phyloP scores from a whole-genome alignment of 2,888 invertebrate species.

The Amaurobius ferox region DNA sequence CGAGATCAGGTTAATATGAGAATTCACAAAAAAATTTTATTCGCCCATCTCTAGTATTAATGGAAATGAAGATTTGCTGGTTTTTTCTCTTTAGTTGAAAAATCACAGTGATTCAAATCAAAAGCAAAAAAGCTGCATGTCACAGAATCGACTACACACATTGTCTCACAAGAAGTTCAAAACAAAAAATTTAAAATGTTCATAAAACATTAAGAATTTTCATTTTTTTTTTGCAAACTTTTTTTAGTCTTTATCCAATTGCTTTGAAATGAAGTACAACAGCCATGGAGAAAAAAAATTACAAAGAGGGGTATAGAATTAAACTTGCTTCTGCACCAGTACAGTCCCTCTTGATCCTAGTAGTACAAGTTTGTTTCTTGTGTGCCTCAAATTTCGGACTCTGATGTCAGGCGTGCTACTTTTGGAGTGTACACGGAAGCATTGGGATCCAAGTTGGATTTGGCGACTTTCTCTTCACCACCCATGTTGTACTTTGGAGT shows the following conservation, averaged over 20 bases:
- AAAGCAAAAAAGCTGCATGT: slow-evolving; percentile 58
- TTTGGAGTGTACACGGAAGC: slow-evolving; percentile 94
- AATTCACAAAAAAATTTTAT: too few relatives aligned
- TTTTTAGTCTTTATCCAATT: slow-evolving; percentile 21
- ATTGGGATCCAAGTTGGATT: slow-evolving; percentile 88
- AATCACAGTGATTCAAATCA: slow-evolving; percentile 44
- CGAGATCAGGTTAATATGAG: too few relatives aligned
- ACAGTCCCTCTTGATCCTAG: slow-evolving; percentile 12
- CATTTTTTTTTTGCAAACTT: slow-evolving; percentile 16
- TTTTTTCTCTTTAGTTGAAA: background rate
- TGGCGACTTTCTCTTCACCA: slow-evolving; percentile 74
- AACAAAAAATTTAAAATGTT: slow-evolving; percentile 58
- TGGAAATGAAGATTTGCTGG: background rate
- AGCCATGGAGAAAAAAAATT: slow-evolving; percentile 51
- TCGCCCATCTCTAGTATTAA: too few relatives aligned
- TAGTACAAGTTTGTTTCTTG: background rate
- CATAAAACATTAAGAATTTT: slow-evolving; percentile 48
- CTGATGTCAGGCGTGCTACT: slow-evolving; percentile 54
- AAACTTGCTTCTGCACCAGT: slow-evolving; percentile 53
- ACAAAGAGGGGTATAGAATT: slow-evolving; percentile 16
- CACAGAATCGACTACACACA: slow-evolving; percentile 49
- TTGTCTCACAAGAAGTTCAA: slow-evolving; percentile 21
- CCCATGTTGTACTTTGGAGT: slow-evolving; percentile 74
- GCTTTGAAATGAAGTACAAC: slow-evolving; percentile 60
- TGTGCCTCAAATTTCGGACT: slow-evolving; percentile 52